Conservation (phyloP, 2,888 invertebrate species). For the Heliconius hortense region DNA sequence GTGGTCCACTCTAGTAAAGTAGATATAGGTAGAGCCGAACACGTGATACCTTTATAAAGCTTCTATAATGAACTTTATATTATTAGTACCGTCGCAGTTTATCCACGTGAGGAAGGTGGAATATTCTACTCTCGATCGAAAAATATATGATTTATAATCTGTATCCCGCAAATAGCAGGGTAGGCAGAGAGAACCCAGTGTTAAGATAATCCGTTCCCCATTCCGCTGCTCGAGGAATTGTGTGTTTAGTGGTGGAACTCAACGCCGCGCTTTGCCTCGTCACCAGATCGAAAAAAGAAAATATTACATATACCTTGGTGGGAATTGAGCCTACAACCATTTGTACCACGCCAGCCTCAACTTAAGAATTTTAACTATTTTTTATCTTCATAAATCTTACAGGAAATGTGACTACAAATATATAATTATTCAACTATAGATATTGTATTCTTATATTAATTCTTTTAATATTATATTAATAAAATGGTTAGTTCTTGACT, state of each 20-base stretch:
- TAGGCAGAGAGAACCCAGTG: too few relatives aligned
- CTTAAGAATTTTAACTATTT: not conserved
- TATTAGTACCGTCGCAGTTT: not conserved
- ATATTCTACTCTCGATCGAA: not conserved
- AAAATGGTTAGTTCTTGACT: not conserved
- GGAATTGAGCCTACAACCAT: too few relatives aligned
- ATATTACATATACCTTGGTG: too few relatives aligned
- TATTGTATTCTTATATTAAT: not conserved
- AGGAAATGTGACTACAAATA: not conserved
- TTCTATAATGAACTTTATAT: not conserved
- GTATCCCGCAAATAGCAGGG: too few relatives aligned
- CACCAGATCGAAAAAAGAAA: too few relatives aligned
- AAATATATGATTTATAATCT: too few relatives aligned
- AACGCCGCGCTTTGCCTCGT: too few relatives aligned
- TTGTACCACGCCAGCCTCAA: too few relatives aligned
- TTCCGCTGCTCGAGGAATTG: too few relatives aligned
- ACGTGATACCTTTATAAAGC: slow-evolving; percentile 1
- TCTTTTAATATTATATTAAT: not conserved
- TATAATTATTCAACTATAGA: not conserved
- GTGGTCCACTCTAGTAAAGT: not conserved
- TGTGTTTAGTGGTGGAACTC: too few relatives aligned
- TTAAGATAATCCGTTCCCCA: too few relatives aligned
- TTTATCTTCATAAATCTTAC: not conserved
- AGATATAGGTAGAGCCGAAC: not conserved
- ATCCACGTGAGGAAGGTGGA: not conserved